phyloP scores from a whole-genome alignment of 2,797 vertebrate genomes.

The Momotus momota region DNA sequence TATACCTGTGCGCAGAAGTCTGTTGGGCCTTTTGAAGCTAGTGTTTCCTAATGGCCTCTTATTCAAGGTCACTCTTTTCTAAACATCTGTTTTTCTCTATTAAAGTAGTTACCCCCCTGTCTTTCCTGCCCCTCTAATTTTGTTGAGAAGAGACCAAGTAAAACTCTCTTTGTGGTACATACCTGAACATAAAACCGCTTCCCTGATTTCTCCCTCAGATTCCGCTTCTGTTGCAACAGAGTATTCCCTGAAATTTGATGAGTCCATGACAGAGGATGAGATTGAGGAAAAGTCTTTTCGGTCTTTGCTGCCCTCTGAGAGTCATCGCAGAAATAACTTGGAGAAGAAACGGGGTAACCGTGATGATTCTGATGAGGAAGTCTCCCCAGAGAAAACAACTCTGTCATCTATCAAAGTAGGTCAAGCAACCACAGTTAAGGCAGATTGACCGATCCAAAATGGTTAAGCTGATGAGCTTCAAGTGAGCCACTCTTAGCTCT shows the following conservation, averaged over 20 bases:
- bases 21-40: background rate
- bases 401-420: slow-evolving; percentile 77
- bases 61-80: background rate
- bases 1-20: background rate
- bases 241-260: slow-evolving; percentile 94
- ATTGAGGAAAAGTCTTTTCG: slow-evolving; percentile 95
- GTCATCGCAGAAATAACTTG: slow-evolving; percentile 92
- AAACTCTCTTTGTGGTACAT: background rate
- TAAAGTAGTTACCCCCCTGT: background rate
- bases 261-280: slow-evolving; percentile 96
- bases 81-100: background rate
- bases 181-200: background rate
- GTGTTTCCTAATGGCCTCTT: background rate
- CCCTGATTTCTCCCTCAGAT: slow-evolving; percentile 74
- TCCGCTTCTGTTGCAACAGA: slow-evolving; percentile 89
- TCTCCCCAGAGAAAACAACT: slow-evolving; percentile 76
- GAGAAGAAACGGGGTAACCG: slow-evolving; percentile 87
- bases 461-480: background rate
- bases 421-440: background rate
- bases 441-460: background rate
- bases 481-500: background rate
- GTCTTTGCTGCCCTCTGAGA: slow-evolving; percentile 93
- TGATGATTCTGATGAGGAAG: slow-evolving; percentile 91
- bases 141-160: background rate
- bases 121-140: background rate